A percentile compares a stretch with the other conserved stretches of the same genome.
phyloP scores from a whole-genome alignment of 2,113 vertebrate genomes.

The Lycaon pictus region DNA sequence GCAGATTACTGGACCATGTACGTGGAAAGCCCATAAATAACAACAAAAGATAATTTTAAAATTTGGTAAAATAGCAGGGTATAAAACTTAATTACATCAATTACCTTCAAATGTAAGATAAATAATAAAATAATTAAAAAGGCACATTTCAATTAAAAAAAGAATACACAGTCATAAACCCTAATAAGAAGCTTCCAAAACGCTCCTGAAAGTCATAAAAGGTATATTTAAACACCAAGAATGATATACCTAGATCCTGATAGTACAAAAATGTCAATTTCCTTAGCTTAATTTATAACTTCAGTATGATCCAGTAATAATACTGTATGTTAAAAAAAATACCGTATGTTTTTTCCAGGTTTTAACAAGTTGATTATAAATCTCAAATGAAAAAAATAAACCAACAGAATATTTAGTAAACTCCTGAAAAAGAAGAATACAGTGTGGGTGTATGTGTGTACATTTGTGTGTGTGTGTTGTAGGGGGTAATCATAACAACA shows the following conservation, averaged over 20 bases:
- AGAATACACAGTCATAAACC: background rate
- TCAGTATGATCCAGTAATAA: background rate
- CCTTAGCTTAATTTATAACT: background rate
- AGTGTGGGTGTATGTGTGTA: too few relatives aligned
- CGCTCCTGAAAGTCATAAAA: background rate
- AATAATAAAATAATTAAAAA: background rate
- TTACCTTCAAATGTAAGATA: background rate
- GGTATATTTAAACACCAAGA: background rate
- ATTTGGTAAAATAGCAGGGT: background rate
- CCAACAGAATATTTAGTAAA: background rate
- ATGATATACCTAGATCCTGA: background rate
- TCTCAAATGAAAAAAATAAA: background rate
- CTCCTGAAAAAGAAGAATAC: background rate
- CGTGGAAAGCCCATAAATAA: background rate
- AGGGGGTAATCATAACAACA: background rate
- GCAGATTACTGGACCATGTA: background rate
- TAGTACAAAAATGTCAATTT: background rate
- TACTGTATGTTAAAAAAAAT: too few relatives aligned
- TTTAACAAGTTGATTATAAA: background rate
- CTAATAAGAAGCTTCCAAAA: background rate
- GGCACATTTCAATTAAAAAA: background rate
- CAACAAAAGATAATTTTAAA: background rate
- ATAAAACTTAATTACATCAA: background rate
- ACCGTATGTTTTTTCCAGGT: background rate
- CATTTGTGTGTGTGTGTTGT: background rate